phyloP scores from a whole-genome alignment of 2,888 invertebrate species.

The Amphipoea lucens region DNA sequence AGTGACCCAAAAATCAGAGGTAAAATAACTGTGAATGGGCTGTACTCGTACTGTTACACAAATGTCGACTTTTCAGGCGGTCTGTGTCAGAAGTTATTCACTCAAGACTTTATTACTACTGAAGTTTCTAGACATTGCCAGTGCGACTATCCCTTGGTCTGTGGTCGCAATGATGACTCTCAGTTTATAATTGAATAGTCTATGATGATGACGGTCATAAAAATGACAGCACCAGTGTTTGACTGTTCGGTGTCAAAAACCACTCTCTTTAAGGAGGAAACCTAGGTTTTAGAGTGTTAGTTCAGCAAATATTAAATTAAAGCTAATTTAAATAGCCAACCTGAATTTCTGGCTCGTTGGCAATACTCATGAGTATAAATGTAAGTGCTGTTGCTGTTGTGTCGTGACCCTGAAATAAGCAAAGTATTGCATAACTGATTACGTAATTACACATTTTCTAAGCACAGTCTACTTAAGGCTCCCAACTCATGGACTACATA shows the following conservation, averaged over 20 bases:
- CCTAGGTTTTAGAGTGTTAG: neutral
- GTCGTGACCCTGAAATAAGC: slow-evolving; percentile 80
- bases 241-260: neutral
- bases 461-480: neutral
- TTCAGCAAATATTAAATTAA: neutral
- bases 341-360: slow-evolving; percentile 78
- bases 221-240: neutral
- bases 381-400: slow-evolving; percentile 76
- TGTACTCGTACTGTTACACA: neutral
- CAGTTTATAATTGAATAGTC: no score
- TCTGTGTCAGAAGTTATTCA: neutral
- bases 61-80: neutral
- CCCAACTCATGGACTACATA: slow-evolving; percentile 56
- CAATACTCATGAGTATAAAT: slow-evolving; percentile 76
- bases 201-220: neutral
- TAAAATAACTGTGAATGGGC: no score
- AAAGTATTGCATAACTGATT: neutral
- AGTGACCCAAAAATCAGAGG: no score
- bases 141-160: no score
- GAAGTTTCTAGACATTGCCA: neutral
- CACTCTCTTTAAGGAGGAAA: neutral
- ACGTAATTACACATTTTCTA: neutral
- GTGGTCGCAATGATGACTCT: neutral
- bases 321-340: slow-evolving; percentile 31
- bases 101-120: neutral